A percentile compares a stretch with the other conserved stretches of the same genome.
Evolutionary conservation across 2,888 invertebrate species (phyloP).

Genomic region (Pollenia angustigena): DNA sequence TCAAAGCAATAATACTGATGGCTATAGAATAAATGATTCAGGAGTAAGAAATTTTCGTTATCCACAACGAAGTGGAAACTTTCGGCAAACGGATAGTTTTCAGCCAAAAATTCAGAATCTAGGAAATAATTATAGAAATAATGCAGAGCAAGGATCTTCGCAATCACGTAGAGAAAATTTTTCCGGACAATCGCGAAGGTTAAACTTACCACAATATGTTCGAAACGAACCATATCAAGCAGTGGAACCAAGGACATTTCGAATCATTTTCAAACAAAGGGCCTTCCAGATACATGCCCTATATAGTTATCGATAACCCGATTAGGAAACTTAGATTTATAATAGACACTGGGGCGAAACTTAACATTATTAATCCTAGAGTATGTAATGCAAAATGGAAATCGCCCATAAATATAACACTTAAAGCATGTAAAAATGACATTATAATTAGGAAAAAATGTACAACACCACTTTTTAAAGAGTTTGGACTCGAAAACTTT

Average conservation of each 20-base stretch:
- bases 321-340: constrained; percentile 28
- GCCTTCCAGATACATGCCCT: constrained; percentile 40
- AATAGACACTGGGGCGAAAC: constrained; percentile 18
- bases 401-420: neutral
- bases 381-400: constrained; percentile 24
- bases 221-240: constrained; percentile 11
- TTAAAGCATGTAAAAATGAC: constrained; percentile 25
- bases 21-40: constrained; percentile 11
- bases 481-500: constrained; percentile 31
- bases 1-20: neutral
- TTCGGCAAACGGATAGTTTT: constrained; percentile 2
- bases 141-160: constrained; percentile 4
- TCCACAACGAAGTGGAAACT: neutral
- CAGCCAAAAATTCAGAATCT: constrained; percentile 9
- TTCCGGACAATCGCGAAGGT: neutral
- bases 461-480: constrained; percentile 38
- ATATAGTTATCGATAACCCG: constrained; percentile 38
- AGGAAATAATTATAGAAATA: constrained; percentile 7
- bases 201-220: constrained; percentile 5
- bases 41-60: neutral
- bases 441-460: constrained; percentile 20
- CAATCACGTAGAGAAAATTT: constrained; percentile 21
- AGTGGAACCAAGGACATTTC: constrained; percentile 26
- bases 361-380: constrained; percentile 20
- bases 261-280: constrained; percentile 23